Base-by-base conservation (phyloP, 2,888 invertebrate species). In the Asteroscopus sphinx region DNA sequence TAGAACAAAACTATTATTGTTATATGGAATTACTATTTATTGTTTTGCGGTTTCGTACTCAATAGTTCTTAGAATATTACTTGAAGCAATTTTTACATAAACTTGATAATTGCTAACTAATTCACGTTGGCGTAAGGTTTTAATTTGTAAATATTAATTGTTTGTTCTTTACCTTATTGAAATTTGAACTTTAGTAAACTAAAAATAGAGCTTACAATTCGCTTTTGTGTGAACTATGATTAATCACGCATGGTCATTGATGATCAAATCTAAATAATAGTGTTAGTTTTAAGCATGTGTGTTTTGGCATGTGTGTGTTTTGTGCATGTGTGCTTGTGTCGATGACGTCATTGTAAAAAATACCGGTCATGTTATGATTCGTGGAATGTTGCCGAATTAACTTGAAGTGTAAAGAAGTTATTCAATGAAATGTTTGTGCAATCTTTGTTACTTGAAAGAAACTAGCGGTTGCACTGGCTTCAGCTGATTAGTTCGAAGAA, bases 81-180 rank as follows among this genome's bases (percentile, higher is more conserved):
- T 54, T 61, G 42, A 11, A 25, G 40, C 37, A 37, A 41, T 62
- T 68, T 49, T 55, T 42, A 62, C 69, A 53, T 46, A 44, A 56
- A 52, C 21, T 45, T 33, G 48, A 63, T 70, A 72, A 59, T 72
- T 68, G 65, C 13, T 9, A 12, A 36, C 51, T 26, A 66, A 69
- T 76, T 65, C 55, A 58, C 52, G 55, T 51, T 39, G 52, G 65
- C 36, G 48, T 63, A 67, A 56, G 61, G 40, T 52, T 46, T 65
- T 21, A 54, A 69, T 68, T 61, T 66, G 55, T 56, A 58, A 69
- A 67, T 56, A 71, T 33, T 17, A 42, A 52, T 51, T 68, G 30
- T 33, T 65, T 48, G 25, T 21, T 39, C 2, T 21, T 12, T 2
- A 15, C 15, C 2, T n/a, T 9, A 39, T 26, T 49, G 8, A 2